These are phyloP conservation scores for Hemibagrus guttatus DNA, from an alignment of 2,797 vertebrate genomes.

Conservation along the genomic window DNA sequence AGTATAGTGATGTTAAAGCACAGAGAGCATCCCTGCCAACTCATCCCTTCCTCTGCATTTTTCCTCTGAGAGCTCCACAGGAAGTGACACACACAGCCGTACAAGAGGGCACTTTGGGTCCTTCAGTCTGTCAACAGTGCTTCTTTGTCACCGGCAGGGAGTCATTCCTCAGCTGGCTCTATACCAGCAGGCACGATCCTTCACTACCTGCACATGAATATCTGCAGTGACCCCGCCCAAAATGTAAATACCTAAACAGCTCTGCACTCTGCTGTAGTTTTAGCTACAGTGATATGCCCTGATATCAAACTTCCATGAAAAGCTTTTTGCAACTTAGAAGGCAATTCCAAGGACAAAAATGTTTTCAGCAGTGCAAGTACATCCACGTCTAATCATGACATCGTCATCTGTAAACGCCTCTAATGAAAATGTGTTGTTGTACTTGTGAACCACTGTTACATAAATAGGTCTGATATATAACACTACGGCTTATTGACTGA, in stretches of 20 bases:
- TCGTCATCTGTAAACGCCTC: neutral
- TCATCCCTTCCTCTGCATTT: neutral
- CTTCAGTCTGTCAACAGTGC: neutral
- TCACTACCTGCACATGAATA: neutral
- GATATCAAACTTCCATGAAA: neutral
- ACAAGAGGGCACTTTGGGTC: constrained; percentile 3
- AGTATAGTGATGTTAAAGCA: neutral
- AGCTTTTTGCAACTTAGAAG: neutral
- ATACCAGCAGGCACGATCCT: neutral
- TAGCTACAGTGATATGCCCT: neutral
- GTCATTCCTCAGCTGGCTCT: neutral
- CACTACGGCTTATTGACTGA: constrained; percentile 31
- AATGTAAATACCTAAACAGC: neutral
- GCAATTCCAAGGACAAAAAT: neutral
- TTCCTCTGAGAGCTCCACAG: constrained; percentile 5
- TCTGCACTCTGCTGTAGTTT: neutral
- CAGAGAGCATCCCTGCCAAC: neutral
- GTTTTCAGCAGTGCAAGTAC: neutral
- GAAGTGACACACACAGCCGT: neutral
- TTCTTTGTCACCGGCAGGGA: constrained; percentile 4
- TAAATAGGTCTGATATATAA: neutral
- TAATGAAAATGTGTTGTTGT: constrained; percentile 4
- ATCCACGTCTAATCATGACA: neutral
- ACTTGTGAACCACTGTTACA: neutral
- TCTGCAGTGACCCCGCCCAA: neutral